Percentiles rank a stretch among this genome's conserved stretches.
Evolutionary conservation across 92 coral and sea anemone genomes (phyloP).

Genomic region (Porites lobata): DNA sequence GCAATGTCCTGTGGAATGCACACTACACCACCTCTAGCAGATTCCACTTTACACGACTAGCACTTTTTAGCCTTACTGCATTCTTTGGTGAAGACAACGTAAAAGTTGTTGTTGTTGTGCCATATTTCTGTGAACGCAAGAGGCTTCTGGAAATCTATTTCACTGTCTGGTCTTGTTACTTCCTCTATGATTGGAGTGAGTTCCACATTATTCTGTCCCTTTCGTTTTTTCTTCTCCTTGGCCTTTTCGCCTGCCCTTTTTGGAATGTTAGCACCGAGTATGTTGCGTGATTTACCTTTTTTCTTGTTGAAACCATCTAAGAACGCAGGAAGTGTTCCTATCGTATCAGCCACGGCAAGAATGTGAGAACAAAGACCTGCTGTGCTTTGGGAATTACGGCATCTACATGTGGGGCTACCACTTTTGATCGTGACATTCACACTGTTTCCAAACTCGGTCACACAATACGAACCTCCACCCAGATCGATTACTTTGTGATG

Average conservation of each 20-base stretch:
- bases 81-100: slow-evolving; percentile 17
- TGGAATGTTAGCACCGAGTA: slow-evolving; percentile 38
- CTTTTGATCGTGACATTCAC: slow-evolving; percentile 40
- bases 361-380: slow-evolving; percentile 45
- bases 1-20: slow-evolving; percentile 54
- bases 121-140: slow-evolving; percentile 49
- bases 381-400: slow-evolving; percentile 41
- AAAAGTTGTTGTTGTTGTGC: slow-evolving; percentile 49
- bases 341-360: slow-evolving; percentile 47
- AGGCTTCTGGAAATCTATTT: slow-evolving; percentile 56
- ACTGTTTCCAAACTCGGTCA: slow-evolving; percentile 56
- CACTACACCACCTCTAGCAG: slow-evolving; percentile 44
- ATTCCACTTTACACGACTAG: slow-evolving; percentile 51
- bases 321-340: slow-evolving; percentile 37
- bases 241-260: slow-evolving; percentile 64
- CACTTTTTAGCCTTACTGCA: slow-evolving; percentile 33
- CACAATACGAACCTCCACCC: slow-evolving; percentile 43
- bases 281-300: slow-evolving; percentile 44
- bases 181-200: slow-evolving; percentile 51
- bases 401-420: slow-evolving; percentile 34
- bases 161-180: slow-evolving; percentile 37
- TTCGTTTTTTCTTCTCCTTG: slow-evolving; percentile 48
- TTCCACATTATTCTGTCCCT: slow-evolving; percentile 68
- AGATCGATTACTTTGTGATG: slow-evolving; percentile 48
- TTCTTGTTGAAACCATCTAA: too few species aligned